These are phyloP conservation scores for Nasonia oneida DNA, from an alignment of 2,888 invertebrate species.

Conservation along the genomic window DNA sequence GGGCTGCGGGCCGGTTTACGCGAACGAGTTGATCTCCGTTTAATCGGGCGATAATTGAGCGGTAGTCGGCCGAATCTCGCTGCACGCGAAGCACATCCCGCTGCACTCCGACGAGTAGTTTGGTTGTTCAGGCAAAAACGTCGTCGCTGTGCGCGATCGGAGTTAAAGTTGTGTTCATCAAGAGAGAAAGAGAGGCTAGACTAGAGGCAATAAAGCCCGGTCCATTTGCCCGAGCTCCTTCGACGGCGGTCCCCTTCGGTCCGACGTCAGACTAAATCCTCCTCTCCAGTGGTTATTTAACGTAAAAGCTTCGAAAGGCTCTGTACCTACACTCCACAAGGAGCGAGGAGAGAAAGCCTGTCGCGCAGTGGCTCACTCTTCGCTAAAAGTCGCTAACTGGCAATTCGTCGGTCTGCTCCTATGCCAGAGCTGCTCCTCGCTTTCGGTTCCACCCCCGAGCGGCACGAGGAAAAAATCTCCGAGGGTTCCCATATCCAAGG, in stretches of 20 bases:
- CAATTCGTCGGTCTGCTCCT: constrained; percentile 40
- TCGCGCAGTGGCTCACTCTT: constrained; percentile 12
- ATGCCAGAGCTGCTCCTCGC: constrained; percentile 3
- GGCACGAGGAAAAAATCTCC: constrained; percentile 8
- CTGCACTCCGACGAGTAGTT: neutral
- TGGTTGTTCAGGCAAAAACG: neutral
- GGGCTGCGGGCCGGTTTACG: neutral
- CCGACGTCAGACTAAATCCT: constrained; percentile 23
- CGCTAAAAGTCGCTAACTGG: constrained; percentile 50
- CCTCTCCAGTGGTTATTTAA: constrained; percentile 30
- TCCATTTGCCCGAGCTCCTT: neutral
- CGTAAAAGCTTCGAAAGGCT: constrained; percentile 25
- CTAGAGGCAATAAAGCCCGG: neutral
- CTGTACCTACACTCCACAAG: neutral
- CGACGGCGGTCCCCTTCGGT: neutral
- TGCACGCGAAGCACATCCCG: neutral
- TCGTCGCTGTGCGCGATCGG: no score
- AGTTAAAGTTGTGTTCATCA: neutral
- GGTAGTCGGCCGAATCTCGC: neutral
- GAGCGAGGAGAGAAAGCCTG: neutral
- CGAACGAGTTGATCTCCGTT: constrained; percentile 18
- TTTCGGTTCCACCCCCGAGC: constrained; percentile 35
- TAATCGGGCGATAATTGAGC: constrained; percentile 42
- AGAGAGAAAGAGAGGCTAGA: neutral
- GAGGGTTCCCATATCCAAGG: constrained; percentile 22